Base-by-base conservation (phyloP, 2,888 invertebrate species). In the Strigamia crassipes region DNA sequence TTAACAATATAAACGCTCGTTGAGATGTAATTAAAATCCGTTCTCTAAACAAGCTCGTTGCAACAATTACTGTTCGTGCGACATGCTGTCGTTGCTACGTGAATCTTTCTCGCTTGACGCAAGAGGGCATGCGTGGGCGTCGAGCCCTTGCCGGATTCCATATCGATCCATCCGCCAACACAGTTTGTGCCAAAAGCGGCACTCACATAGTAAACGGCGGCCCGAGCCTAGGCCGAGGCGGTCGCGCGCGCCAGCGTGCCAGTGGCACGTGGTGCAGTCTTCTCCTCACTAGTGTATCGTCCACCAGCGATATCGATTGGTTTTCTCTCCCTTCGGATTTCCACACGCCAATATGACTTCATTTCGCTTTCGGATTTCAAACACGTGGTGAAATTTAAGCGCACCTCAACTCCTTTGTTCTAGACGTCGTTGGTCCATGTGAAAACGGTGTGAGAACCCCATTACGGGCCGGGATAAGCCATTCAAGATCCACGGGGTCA, bases 101-200 rank as follows among this genome's bases (percentile, higher is more conserved):
- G 61, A 61, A 61, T 23, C 61, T 61, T n/a, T 9, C n/a, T 21
- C n/a, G 3, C 21, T 61, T 61, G 61, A 61, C 61, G 61, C 61
- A 23, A 61, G 61, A 61, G 61, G 61, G 61, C 61, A 23, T 18
- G 61, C 61, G 61, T 61, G 61, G 61, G 61, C 61, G 61, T 61
- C 18, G 61, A 61, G 61, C 21, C 23, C 23, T 61, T 3, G 42
- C 42, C 23, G 61, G 6, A 9, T 61, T 18, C 18, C 61, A 2
- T 61, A 61, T 61, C 61, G 61, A 61, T 61, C 61, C 61, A 61
- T 61, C 61, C 61, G 61, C 61, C 61, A n/a, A 23, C 61, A 61
- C 23, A 10, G 61, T 61, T 61, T 21, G 61, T 61, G 61, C 61
- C 61, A 61, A 61, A n/a, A 61, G 61, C 61, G 18, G 61, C 61